A percentile compares a stretch with the other conserved stretches of the same genome.
Conservation (phyloP, 1,140 invertebrate species). For the Cephus cinctus region DNA sequence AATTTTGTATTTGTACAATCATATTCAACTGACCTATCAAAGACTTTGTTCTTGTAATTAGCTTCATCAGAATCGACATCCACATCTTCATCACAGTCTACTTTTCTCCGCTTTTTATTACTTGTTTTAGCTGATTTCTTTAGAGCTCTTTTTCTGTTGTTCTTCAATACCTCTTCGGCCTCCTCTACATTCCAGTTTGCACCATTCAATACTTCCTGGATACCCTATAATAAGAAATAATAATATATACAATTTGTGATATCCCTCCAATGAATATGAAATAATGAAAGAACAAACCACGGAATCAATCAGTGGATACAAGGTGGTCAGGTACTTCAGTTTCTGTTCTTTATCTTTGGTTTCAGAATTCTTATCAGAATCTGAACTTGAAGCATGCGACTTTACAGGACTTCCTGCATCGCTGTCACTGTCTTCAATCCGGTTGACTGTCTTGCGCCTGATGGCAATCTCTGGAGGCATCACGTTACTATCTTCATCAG, state of each 20-base stretch:
- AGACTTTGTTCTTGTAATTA: conserved; percentile 45
- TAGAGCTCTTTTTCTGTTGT: conserved; percentile 22
- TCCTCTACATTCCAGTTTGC: conserved; percentile 43
- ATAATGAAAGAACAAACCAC: conserved; percentile 23
- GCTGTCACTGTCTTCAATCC: conserved; percentile 50
- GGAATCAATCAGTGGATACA: conserved; percentile 34
- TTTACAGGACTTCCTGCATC: conserved; percentile 37
- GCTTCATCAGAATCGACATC: conserved; percentile 47
- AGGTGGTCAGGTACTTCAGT: conserved; percentile 36
- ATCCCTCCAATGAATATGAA: not conserved
- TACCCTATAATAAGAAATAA: conserved; percentile 21
- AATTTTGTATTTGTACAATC: not conserved
- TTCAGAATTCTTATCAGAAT: conserved; percentile 27
- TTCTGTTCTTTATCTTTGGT: conserved; percentile 37
- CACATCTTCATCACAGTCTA: conserved; percentile 36
- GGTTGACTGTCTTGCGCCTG: conserved; percentile 40
- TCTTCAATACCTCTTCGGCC: conserved; percentile 23
- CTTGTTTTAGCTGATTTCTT: conserved; percentile 24
- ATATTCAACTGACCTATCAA: conserved; percentile 36
- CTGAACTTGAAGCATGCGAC: conserved; percentile 15
- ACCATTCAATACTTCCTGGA: conserved; percentile 33
- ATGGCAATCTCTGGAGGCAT: conserved; percentile 31
- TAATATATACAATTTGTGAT: conserved; percentile 2
- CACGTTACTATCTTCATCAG: conserved; percentile 44
- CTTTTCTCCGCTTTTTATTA: conserved; percentile 38